A percentile compares a stretch with the other conserved stretches of the same genome.
Evolutionary conservation across 2,797 vertebrate species (phyloP).

Genomic region (Pempheris klunzingeri): DNA sequence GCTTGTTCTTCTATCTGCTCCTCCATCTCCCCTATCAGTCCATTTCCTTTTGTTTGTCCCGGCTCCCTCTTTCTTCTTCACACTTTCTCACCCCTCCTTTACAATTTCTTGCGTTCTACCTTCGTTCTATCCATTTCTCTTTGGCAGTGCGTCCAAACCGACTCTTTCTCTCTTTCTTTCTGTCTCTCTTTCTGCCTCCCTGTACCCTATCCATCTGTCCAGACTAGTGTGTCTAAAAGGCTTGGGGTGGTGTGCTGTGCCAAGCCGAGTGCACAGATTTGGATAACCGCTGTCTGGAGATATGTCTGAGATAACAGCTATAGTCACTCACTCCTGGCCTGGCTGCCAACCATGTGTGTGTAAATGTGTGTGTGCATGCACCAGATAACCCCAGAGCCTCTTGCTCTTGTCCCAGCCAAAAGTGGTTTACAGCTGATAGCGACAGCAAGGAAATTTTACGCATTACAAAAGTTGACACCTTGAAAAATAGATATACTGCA

Average conservation of each 20-base stretch:
- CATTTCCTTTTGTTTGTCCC: slow-evolving; percentile 64
- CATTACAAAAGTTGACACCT: slow-evolving; percentile 72
- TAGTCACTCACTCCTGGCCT: slow-evolving; percentile 74
- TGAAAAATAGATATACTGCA: slow-evolving; percentile 66
- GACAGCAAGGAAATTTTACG: slow-evolving; percentile 70
- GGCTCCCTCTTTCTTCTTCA: slow-evolving; percentile 32
- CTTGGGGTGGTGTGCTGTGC: slow-evolving; percentile 67
- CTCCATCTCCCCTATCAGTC: slow-evolving; percentile 61
- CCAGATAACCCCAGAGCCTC: slow-evolving; percentile 73
- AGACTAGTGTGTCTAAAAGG: slow-evolving; percentile 79
- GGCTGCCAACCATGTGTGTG: slow-evolving; percentile 47
- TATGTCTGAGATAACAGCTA: slow-evolving; percentile 78
- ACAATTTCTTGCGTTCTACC: slow-evolving; percentile 59
- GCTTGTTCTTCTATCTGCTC: slow-evolving; percentile 55
- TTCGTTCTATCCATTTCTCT: slow-evolving; percentile 59
- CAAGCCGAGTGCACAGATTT: slow-evolving; percentile 79
- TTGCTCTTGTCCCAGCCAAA: slow-evolving; percentile 63
- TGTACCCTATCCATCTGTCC: slow-evolving; percentile 71
- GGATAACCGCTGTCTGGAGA: slow-evolving; percentile 83
- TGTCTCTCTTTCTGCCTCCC: slow-evolving; percentile 10
- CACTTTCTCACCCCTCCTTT: slow-evolving; percentile 44
- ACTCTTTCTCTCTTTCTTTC: slow-evolving; percentile 17
- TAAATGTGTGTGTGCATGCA: slow-evolving; percentile 25
- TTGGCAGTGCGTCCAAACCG: slow-evolving; percentile 63
- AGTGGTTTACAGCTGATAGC: slow-evolving; percentile 75